Evolutionary conservation across 2,888 invertebrate species (phyloP), one percentile per base, ranked within the genome.

Genomic region (Drosophila engyochracea): DNA sequence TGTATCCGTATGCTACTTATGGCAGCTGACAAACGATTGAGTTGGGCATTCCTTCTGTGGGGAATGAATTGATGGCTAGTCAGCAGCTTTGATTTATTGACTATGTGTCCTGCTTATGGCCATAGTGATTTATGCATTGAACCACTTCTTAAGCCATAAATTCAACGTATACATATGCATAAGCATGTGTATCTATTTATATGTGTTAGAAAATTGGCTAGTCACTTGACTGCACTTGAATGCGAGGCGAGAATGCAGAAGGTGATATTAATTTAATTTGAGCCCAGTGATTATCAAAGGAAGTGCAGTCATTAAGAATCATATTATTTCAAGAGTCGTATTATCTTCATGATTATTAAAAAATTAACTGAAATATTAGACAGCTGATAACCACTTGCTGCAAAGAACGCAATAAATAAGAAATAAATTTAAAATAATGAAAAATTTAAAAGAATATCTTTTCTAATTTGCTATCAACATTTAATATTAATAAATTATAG

Each of bases 71-170:
- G 76, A 75, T 70, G 79, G 55, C 67, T 49, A 70, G 72, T 70
- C 79, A 86, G 69, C 71, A 64, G 81, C 57, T 66, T 60, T 86
- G 84, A 89, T 86, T 89, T 88, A 86, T 86, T 74, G 76, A 47
- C 19, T 60, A 57, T 74, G 68, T 78, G 68, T 19, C 58, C 73
- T 54, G 74, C 37, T 52, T 66, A 44, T 58, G 39, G 51, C 55
- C 39, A 30, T 55, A 59, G 57, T 88, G 86, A 85, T 85, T 83
- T 81, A 88, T 85, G 82, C 62, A 58, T 49, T 30, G 22, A 39
- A 25, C 31, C 16, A 59, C 59, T 59, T 60, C 61, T 52, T 62
- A 22, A 53, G 51, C 47, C 70, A 80, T 76, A 52, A 71, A 81
- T 71, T 81, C 28, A 28, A 16, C 35, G 3, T n/a, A 33, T 22